These are phyloP conservation scores for Urocitellus parryii DNA, from an alignment of 2,113 vertebrate species.

Conservation along the genomic window DNA sequence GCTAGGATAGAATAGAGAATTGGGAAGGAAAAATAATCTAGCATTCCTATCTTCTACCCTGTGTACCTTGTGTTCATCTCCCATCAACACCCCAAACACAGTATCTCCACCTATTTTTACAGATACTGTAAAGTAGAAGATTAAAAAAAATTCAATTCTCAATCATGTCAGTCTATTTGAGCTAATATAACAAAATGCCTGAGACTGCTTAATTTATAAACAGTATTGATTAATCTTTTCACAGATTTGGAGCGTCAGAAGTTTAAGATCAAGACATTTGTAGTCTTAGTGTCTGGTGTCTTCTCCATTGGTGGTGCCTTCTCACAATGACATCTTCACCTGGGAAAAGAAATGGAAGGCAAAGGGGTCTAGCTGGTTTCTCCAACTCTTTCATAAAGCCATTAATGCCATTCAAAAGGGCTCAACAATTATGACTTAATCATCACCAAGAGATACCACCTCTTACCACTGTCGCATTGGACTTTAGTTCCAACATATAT, in stretches of 20 bases:
- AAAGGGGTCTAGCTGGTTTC: neutral
- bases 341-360: neutral
- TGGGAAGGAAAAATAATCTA: neutral
- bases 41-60: neutral
- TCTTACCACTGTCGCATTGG: neutral
- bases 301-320: neutral
- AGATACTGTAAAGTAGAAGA: neutral
- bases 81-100: neutral
- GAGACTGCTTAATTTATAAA: neutral
- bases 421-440: neutral
- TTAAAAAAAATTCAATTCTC: neutral
- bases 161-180: neutral
- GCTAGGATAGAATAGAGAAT: neutral
- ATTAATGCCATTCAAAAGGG: neutral
- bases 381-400: neutral
- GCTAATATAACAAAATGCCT: neutral
- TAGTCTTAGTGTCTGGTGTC: neutral
- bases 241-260: neutral
- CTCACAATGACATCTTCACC: neutral
- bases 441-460: too few species aligned
- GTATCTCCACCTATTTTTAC: neutral
- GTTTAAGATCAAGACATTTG: rapidly evolving
- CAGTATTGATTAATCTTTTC: neutral
- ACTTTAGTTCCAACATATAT: neutral
- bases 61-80: neutral